Base-by-base conservation (phyloP, 2,797 vertebrate species). In the Catostomus latipinnis region DNA sequence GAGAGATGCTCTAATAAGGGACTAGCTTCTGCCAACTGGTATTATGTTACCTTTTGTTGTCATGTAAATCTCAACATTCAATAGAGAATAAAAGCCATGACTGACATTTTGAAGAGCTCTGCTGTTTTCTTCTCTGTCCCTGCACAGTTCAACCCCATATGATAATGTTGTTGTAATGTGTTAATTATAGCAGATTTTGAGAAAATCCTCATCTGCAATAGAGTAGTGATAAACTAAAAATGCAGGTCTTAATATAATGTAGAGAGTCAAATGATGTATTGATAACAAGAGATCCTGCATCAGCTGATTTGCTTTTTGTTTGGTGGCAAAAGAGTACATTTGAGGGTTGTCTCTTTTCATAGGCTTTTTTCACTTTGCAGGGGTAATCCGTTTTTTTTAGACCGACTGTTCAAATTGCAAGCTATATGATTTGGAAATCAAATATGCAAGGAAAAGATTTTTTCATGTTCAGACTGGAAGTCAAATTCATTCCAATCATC, bases 31-130 rank as follows among this genome's bases (percentile, higher is more conserved):
- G 71, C 83, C 80, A 81, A 62, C 75, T 71, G 66, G 60, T 74
- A 79, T 84, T 79, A 82, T 82, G 71, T 79, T 83, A 83, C 81
- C 76, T 79, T 83, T 83, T 83, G 76, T 83, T 83, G 81, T 83
- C 81, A 83, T 80, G 78, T 74, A 79, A 83, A 83, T 79, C 81
- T 74, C 66, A 60, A 67, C 66, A 58, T 58, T 79, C 75, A 74
- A 74, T 53, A 18, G 60, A 82, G 67, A 79, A 79, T 69, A 79
- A 79, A 70, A 82, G 71, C 81, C 76, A 22, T 74, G 81, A 75
- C 57, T 83, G 81, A 74, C 76, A 65, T 83, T 83, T 83, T 75
- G 11, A 70, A 69, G 66, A 74, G 76, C 70, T 58, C 46, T 67
- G 65, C 18, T 53, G 45, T 74, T 68, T 83, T 79, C 50, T 60